Conservation (phyloP, 2,797 vertebrate genomes). For the Australoheros facetus region DNA sequence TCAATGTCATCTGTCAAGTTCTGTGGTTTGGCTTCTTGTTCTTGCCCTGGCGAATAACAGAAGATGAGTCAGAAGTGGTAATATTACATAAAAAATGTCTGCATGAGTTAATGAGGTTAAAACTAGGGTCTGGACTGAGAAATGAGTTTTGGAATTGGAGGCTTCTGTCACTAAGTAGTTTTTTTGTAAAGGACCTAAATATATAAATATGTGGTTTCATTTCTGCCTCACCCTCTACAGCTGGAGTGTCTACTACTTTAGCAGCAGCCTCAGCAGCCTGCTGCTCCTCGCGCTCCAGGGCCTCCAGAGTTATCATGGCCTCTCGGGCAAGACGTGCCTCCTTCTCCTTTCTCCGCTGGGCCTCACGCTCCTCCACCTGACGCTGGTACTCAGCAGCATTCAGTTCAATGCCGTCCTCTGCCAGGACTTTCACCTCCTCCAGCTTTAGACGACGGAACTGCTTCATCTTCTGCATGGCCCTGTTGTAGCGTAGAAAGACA, state of each 20-base stretch:
- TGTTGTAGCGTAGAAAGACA: constrained; percentile 41
- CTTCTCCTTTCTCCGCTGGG: constrained; percentile 76
- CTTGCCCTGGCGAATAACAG: constrained; percentile 21
- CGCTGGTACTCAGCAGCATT: constrained; percentile 78
- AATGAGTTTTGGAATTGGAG: background rate
- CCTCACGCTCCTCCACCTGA: constrained; percentile 83
- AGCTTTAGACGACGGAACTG: constrained; percentile 90
- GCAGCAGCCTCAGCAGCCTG: constrained; percentile 58
- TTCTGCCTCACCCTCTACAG: constrained; percentile 31
- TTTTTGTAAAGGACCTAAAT: too few relatives aligned
- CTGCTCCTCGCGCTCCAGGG: constrained; percentile 81
- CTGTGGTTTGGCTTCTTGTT: constrained; percentile 37
- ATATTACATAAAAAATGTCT: background rate
- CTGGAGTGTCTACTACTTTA: constrained; percentile 39
- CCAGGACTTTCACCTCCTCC: constrained; percentile 89
- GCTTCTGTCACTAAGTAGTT: background rate
- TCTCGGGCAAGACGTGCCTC: constrained; percentile 81
- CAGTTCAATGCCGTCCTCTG: constrained; percentile 82
- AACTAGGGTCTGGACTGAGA: background rate
- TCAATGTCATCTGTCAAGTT: constrained; percentile 46
- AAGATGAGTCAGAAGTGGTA: background rate
- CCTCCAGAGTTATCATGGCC: constrained; percentile 80
- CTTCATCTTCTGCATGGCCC: constrained; percentile 90
- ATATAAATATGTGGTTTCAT: background rate
- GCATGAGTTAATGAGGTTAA: background rate